Conservation (phyloP, 2,888 invertebrate genomes). For the Aphodius granarius region DNA sequence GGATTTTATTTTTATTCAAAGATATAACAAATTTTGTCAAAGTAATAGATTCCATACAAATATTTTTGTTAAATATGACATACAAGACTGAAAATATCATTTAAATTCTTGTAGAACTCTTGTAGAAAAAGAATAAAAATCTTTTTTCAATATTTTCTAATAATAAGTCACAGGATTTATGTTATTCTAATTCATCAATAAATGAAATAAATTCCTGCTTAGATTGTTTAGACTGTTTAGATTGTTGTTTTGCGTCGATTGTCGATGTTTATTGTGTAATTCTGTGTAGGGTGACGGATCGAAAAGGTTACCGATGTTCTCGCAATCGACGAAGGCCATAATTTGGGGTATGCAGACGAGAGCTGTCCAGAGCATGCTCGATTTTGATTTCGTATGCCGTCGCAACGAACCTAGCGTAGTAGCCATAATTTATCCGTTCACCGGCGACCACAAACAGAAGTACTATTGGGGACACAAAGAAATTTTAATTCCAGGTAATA, state of each 20-base stretch:
- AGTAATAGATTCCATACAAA: no score
- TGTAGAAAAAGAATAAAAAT: no score
- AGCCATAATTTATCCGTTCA: conserved; percentile 97
- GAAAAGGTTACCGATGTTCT: conserved; percentile 66
- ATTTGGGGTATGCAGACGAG: conserved; percentile 99
- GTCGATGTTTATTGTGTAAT: neutral
- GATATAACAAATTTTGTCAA: conserved; percentile 3
- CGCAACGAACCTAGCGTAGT: conserved; percentile 89
- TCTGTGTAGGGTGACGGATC: conserved; percentile 40
- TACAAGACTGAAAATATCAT: no score
- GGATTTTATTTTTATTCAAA: conserved; percentile 3
- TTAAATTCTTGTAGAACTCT: no score
- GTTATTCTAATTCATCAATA: no score
- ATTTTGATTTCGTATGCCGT: conserved; percentile 94
- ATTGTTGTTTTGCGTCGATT: no score
- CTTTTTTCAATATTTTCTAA: no score
- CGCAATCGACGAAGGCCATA: conserved; percentile 85
- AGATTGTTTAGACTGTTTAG: no score
- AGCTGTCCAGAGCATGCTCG: conserved; percentile 95
- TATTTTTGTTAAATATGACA: no score
- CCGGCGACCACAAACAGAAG: conserved; percentile 98
- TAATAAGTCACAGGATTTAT: no score
- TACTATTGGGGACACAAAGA: conserved; percentile 99
- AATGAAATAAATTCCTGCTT: no score
- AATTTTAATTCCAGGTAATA: conserved; percentile 72